Evolutionary conservation across 2,888 invertebrate genomes (phyloP).

Genomic region (Scaptomyza cyrtandrae): DNA sequence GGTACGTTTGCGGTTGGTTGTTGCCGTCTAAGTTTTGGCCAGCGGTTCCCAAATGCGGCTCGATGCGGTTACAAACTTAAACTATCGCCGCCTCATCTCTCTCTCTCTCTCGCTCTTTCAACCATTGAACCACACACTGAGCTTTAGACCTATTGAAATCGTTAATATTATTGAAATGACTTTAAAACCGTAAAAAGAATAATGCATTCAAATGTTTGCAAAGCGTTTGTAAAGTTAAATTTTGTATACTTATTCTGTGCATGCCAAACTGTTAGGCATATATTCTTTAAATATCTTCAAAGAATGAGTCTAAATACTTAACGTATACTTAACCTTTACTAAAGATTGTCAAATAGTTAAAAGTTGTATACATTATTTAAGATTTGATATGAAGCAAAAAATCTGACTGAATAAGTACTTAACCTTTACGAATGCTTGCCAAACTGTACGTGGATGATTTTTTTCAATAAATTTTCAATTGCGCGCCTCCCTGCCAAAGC

Average conservation of each 20-base stretch:
- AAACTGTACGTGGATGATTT: not conserved
- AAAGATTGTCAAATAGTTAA: too few relatives aligned
- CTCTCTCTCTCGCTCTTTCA: not conserved
- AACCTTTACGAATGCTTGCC: not conserved
- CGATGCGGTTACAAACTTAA: not conserved
- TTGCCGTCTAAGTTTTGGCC: constrained; percentile 50
- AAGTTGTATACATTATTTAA: too few relatives aligned
- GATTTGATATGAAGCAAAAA: too few relatives aligned
- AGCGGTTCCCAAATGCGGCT: constrained; percentile 10
- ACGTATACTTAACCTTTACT: too few relatives aligned
- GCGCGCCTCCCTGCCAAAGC: not conserved
- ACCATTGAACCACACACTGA: too few relatives aligned
- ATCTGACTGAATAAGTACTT: too few relatives aligned
- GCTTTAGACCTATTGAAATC: too few relatives aligned
- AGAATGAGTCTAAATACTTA: not conserved
- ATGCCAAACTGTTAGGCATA: too few relatives aligned
- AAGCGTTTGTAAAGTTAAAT: too few relatives aligned
- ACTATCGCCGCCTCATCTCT: too few relatives aligned
- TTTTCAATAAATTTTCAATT: not conserved
- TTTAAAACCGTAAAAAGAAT: not conserved
- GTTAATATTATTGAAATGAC: not conserved
- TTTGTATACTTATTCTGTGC: too few relatives aligned
- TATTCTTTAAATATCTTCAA: not conserved
- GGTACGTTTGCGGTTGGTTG: not conserved
- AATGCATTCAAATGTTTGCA: not conserved